Conservation (phyloP, 2,113 vertebrate genomes). For the Willisornis vidua region DNA sequence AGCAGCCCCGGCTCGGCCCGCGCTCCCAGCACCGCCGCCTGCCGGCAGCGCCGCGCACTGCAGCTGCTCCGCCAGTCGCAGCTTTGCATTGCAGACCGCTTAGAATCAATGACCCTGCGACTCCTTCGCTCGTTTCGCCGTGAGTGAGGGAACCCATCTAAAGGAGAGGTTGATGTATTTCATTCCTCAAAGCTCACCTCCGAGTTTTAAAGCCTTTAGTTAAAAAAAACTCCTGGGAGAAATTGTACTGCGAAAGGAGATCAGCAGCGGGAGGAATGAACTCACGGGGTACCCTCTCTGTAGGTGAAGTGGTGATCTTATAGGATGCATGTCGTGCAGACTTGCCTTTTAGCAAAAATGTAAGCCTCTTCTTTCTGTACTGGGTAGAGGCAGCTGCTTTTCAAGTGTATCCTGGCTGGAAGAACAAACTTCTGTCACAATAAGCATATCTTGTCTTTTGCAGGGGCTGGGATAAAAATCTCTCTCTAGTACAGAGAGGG, state of each 20-base stretch:
- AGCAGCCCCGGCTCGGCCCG: background rate
- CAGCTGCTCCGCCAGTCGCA: too few species aligned
- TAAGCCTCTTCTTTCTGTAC: background rate
- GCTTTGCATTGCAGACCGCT: background rate
- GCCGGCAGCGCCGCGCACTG: background rate
- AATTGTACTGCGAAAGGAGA: background rate
- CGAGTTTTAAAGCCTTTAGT: background rate
- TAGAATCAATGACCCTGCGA: background rate
- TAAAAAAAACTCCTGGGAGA: background rate
- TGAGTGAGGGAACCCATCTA: fast-evolving
- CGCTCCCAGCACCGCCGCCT: conserved; percentile 63
- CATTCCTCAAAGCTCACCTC: background rate
- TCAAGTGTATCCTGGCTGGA: background rate
- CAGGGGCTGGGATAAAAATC: background rate
- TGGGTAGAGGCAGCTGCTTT: background rate
- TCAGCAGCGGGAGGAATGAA: background rate
- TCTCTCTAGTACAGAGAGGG: background rate
- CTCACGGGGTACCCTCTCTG: fast-evolving
- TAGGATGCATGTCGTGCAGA: fast-evolving
- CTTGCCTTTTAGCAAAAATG: background rate
- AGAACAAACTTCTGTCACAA: background rate
- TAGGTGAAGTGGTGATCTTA: background rate
- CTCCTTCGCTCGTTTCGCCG: fast-evolving
- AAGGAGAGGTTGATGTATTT: background rate
- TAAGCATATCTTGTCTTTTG: background rate